Evolutionary conservation across 2,113 vertebrate species (phyloP), one percentile per base, ranked within the genome.

Genomic region (Peromyscus leucopus): DNA sequence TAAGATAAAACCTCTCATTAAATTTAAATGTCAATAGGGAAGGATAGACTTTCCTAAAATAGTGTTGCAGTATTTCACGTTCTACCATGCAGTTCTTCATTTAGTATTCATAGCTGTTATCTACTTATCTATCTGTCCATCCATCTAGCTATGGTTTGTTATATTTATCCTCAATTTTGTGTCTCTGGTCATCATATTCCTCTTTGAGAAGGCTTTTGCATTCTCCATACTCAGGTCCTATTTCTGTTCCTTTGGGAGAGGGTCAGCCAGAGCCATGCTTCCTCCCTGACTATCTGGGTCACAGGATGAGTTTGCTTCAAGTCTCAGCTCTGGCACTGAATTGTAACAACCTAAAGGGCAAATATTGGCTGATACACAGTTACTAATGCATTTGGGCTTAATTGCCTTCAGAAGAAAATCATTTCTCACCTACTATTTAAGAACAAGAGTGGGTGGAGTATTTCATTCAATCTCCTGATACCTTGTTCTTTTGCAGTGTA

Each of bases 11-110:
- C 87, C 22, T 36, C 55, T 75, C 13, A 82, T 80, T 78, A 83
- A 78, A 82, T 94, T 55, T 89, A 90, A 90, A 65, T 48, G 76
- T 16, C 48, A 96, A 61, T 55, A 93, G 33, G 87, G 90, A 91
- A 28, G 42, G 19, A 85, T 42, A 82, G 10, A 28, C 10, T 91
- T 93, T 69, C 13, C 67, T 90, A 78, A 96, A 93, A 86, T 61
- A 71, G 36, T 24, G 33, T 90, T 57, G 87, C 15, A 94, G 17
- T 76, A 78, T 91, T 84, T 96, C 21, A n/a, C 15, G 69, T 92
- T 33, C 51, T 39, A 78, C 4, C 3, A 13, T 89, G 12, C 92
- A 13, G 0, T 36, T 92, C 71, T 95, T 12, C 59, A 93, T 33
- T 86, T 22, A 71, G 33, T 57, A 67, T 59, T 42, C 6, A 11